Base-by-base conservation (phyloP, 2,113 vertebrate species). In the Hippocampus mohnikei region DNA sequence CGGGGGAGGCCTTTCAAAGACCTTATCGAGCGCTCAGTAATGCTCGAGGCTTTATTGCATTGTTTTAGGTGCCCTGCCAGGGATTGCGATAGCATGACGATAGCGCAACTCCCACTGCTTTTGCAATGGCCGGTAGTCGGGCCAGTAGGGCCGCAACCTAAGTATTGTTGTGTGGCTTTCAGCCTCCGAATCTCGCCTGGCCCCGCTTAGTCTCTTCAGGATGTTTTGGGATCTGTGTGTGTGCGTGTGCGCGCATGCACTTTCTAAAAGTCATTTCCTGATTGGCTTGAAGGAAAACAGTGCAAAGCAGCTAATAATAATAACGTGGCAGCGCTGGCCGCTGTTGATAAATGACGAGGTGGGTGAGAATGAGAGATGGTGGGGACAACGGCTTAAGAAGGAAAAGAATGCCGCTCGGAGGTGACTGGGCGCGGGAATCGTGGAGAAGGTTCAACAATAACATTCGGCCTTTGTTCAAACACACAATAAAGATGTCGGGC, bases 151-250 rank as follows among this genome's bases (percentile, higher is more conserved):
- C 84, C 69, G 76, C 70, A 81, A 66, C 82, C 67, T 61, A 42
- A 18, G 82, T 81, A 90, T 90, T 90, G 89, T 90, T 90, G 73
- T 79, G 80, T 85, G 84, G 83, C 70, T 81, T 72, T 83, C 79
- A 84, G 81, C 79, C 77, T 74, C 67, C 42, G 79, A 70, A 29
- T 50, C 77, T 61, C 69, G 78, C 71, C 77, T 89, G 88, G 89
- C 89, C 89, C 89, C 88, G 75, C 83, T 81, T 79, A 84, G 88
- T 91, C 89, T 91, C 85, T 89, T 86, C 89, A 90, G 88, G 89
- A 91, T 81, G 89, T 88, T 85, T 86, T 82, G 87, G 76, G 73
- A 83, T 80, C 85, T 78, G 15, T 13, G 64, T 67, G 23, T 21
- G 65, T 46, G 72, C 11, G 66, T 63, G 21, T 11, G 65, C 70